A percentile compares a stretch with the other conserved stretches of the same genome.
Conservation (phyloP, 2,888 invertebrate species). For the Troides helena region DNA sequence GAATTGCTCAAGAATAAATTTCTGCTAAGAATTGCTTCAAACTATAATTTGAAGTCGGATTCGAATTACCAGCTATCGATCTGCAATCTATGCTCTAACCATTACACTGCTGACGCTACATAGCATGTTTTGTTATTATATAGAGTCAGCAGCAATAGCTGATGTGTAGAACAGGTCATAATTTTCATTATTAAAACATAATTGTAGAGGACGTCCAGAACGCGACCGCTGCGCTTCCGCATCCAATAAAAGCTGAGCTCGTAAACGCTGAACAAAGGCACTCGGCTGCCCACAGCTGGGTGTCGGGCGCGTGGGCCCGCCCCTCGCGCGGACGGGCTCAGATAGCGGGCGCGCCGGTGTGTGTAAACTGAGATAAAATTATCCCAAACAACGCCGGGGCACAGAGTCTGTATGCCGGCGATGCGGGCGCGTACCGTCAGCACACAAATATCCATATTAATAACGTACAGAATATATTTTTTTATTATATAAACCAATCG, state of each 20-base stretch:
- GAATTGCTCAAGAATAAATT: no score
- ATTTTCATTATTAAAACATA: no score
- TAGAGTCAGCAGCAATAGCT: no score
- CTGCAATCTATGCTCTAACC: no score
- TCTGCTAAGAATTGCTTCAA: no score
- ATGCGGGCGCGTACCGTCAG: constrained; percentile 40
- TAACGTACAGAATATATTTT: not conserved
- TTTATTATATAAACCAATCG: not conserved
- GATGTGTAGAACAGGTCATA: no score
- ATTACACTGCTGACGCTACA: no score
- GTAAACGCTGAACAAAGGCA: constrained; percentile 14
- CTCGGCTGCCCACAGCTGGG: constrained; percentile 1
- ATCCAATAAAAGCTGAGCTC: not conserved
- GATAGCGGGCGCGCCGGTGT: constrained; percentile 33
- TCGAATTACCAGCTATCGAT: no score
- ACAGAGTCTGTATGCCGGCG: constrained; percentile 35
- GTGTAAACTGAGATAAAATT: constrained; percentile 41
- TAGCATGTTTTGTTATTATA: no score
- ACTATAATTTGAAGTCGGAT: no score
- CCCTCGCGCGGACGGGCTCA: constrained; percentile 6
- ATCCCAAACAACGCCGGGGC: constrained; percentile 39
- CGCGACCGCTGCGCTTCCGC: not conserved
- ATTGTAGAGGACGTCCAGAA: no score
- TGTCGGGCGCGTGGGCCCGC: constrained; percentile 1
- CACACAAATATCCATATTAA: constrained; percentile 24